Conservation (phyloP, 2,113 vertebrate species). For the Danio rerio region DNA sequence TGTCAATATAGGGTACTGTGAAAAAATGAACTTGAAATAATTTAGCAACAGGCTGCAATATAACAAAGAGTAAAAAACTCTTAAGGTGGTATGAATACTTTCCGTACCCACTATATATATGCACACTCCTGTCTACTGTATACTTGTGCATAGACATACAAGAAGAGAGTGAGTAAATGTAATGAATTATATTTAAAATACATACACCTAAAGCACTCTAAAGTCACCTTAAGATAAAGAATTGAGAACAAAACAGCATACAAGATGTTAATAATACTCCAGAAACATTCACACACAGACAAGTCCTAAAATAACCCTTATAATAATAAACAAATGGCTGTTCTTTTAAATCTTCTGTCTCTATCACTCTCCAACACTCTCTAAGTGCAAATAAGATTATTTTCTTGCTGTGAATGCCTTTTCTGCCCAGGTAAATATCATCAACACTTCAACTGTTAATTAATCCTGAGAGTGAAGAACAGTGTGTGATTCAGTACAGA, state of each 20-base stretch:
- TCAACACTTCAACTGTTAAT: slow-evolving; percentile 74
- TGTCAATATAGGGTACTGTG: too few species aligned
- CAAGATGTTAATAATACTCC: not conserved
- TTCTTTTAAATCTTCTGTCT: not conserved
- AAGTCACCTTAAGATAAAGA: not conserved
- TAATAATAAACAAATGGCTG: not conserved
- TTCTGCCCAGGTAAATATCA: slow-evolving; percentile 72
- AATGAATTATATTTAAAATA: not conserved
- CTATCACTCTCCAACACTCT: not conserved
- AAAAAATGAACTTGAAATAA: too few species aligned
- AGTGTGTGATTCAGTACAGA: not conserved
- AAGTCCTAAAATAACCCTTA: not conserved
- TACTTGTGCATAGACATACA: too few species aligned
- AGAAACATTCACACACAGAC: not conserved
- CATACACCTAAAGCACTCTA: not conserved
- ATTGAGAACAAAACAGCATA: not conserved
- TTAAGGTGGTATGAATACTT: too few species aligned
- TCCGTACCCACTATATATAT: too few species aligned
- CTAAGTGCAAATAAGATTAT: not conserved
- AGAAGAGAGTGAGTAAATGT: not conserved
- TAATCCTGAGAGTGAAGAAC: slow-evolving; percentile 62
- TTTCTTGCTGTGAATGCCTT: slow-evolving; percentile 65
- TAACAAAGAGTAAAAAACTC: too few species aligned
- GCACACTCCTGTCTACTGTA: too few species aligned
- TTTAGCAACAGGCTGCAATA: too few species aligned